phyloP scores from a whole-genome alignment of 2,888 invertebrate species.

The Chrysolina haemoptera region DNA sequence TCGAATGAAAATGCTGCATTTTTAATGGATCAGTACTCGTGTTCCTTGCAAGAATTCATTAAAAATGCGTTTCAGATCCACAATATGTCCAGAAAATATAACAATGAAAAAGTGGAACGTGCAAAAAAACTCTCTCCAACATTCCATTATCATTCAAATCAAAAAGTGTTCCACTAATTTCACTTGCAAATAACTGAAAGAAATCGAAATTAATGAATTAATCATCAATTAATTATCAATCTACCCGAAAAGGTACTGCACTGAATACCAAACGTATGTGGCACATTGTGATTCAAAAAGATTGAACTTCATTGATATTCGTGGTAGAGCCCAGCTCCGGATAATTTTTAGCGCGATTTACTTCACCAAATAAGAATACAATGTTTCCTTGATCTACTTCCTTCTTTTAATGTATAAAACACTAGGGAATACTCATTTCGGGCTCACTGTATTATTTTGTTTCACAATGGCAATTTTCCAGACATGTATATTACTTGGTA shows the following conservation, averaged over 20 bases:
- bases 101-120: background rate
- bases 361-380: conserved; percentile 19
- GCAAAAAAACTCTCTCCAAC: conserved; percentile 14
- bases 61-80: too few species aligned
- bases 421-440: background rate
- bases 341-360: conserved; percentile 24
- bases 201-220: conserved; percentile 35
- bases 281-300: conserved; percentile 6
- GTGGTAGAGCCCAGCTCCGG: conserved; percentile 24
- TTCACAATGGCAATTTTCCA: conserved; percentile 42
- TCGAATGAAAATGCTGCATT: background rate
- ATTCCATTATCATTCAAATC: background rate
- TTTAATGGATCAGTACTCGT: too few species aligned
- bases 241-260: conserved; percentile 17
- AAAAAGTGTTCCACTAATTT: conserved; percentile 17
- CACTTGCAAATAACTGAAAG: conserved; percentile 26
- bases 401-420: conserved; percentile 33
- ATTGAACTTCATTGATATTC: conserved; percentile 35
- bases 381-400: conserved; percentile 23
- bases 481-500: conserved; percentile 42
- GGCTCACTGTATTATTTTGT: conserved; percentile 3
- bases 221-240: background rate
- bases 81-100: background rate
- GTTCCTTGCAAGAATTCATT: too few species aligned
- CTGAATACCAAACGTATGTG: conserved; percentile 34